Conservation (phyloP, 2,113 vertebrate species). For the Vicugna pacos region DNA sequence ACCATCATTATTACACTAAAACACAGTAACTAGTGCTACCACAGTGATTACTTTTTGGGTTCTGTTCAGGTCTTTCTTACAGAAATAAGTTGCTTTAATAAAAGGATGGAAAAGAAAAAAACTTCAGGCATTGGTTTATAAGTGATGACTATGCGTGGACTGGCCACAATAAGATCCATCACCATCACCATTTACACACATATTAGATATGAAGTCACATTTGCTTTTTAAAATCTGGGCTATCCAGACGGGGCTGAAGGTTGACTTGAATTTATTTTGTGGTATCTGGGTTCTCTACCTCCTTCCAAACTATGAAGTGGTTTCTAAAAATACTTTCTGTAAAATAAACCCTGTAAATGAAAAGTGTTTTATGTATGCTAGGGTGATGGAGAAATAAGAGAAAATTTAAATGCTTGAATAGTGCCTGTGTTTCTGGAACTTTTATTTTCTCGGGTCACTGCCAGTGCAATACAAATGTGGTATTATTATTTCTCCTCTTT, state of each 20-base stretch:
- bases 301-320: neutral
- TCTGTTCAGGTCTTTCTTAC: neutral
- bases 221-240: neutral
- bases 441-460: neutral
- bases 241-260: neutral
- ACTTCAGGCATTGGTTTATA: neutral
- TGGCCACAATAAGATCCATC: neutral
- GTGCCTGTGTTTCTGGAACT: neutral
- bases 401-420: neutral
- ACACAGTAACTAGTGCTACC: neutral
- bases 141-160: neutral
- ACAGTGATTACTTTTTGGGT: neutral
- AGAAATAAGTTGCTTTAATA: conserved; percentile 21
- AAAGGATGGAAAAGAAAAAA: neutral
- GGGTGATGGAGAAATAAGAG: neutral
- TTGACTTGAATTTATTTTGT: neutral
- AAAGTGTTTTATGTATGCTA: neutral
- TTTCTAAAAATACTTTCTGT: neutral
- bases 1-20: neutral
- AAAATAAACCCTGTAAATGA: neutral
- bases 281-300: neutral
- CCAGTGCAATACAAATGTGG: neutral
- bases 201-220: neutral
- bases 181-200: neutral
- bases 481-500: neutral